These are phyloP conservation scores for Australoheros scitulus DNA, from an alignment of 2,113 vertebrate species.

Conservation along the genomic window DNA sequence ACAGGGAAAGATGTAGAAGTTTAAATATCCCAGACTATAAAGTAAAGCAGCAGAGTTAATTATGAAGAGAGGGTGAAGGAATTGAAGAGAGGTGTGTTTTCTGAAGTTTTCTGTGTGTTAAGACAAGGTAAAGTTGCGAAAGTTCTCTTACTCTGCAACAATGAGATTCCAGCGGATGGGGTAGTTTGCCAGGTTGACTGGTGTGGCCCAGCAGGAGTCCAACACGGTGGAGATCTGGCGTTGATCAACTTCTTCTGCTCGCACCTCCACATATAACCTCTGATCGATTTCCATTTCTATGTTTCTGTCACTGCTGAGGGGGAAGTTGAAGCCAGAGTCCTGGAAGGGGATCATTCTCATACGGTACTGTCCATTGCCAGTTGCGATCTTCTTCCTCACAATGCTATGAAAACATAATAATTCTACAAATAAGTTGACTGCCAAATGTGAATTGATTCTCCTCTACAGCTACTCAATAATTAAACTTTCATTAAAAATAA, in stretches of 20 bases:
- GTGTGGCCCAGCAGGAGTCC: constrained; percentile 77
- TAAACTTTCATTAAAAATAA: no score
- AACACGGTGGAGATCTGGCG: constrained; percentile 63
- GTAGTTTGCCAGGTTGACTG: constrained; percentile 37
- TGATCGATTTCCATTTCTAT: constrained; percentile 56
- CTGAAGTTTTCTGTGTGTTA: no score
- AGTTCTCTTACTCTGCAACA: constrained; percentile 45
- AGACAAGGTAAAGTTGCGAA: not conserved
- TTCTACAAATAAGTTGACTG: not conserved
- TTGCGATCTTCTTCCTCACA: constrained; percentile 56
- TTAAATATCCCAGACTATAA: not conserved
- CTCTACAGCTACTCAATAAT: not conserved
- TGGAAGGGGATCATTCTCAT: constrained; percentile 65
- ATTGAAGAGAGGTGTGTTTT: not conserved
- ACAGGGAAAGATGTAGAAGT: not conserved
- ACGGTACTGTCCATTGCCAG: constrained; percentile 54
- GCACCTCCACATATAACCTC: constrained; percentile 64
- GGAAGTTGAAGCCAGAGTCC: constrained; percentile 58
- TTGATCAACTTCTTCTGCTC: constrained; percentile 62
- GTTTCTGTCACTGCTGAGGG: constrained; percentile 4
- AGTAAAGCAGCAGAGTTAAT: not conserved
- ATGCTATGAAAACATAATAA: constrained; percentile 39
- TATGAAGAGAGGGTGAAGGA: not conserved
- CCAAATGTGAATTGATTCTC: not conserved
- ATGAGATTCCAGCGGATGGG: constrained; percentile 73